phyloP scores from a whole-genome alignment of 23 tunicate species.

The Botrylloides violaceus region DNA sequence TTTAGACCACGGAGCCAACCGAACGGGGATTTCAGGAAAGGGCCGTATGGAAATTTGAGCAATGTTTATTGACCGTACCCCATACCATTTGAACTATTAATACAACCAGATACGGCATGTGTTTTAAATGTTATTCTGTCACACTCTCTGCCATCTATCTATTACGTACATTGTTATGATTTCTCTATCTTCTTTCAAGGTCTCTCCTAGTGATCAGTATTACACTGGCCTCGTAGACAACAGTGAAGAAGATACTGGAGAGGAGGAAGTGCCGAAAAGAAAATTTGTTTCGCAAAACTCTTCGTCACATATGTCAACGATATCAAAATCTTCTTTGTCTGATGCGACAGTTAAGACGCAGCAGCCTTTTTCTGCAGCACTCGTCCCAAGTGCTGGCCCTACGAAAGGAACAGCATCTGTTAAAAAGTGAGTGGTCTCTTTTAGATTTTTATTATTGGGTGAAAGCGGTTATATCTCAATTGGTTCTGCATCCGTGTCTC shows the following conservation, averaged over 20 bases:
- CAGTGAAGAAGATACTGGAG: slow-evolving; percentile 62
- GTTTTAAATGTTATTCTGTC: background rate
- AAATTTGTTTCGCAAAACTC: background rate
- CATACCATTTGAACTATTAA: no score
- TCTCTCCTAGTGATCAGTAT: slow-evolving; percentile 14
- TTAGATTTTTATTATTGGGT: no score
- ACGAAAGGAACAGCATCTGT: background rate
- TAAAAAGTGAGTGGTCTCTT: slow-evolving; percentile 1
- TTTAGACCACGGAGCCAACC: no score
- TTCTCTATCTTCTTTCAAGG: slow-evolving; percentile 2
- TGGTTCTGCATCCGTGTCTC: no score
- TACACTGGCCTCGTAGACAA: slow-evolving; percentile 30
- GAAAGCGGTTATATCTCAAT: no score
- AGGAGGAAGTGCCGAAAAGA: slow-evolving; percentile 28
- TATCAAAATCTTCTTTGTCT: background rate
- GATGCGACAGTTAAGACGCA: slow-evolving; percentile 5
- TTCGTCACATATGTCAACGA: slow-evolving; percentile 22
- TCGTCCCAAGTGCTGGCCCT: slow-evolving; percentile 9
- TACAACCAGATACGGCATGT: background rate
- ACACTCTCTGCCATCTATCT: background rate
- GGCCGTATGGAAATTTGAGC: no score
- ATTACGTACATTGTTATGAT: no score
- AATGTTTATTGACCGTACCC: no score
- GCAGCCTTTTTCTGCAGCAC: background rate
- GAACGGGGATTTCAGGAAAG: no score